These are phyloP conservation scores for Empis livida DNA, from an alignment of 2,888 invertebrate species.

Conservation along the genomic window DNA sequence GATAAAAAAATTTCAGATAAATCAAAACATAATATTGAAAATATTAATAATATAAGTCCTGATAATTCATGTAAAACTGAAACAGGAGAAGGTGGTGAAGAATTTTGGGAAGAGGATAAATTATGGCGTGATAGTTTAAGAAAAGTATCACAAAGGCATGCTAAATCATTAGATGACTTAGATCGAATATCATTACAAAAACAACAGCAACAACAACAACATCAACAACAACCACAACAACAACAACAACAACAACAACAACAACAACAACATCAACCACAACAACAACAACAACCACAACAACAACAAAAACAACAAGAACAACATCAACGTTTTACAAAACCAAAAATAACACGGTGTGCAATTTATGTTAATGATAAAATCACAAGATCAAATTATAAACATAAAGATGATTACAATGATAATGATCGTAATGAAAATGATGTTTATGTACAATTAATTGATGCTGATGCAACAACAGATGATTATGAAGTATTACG, in stretches of 20 bases:
- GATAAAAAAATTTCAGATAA: not conserved
- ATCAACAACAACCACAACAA: conserved; percentile 8
- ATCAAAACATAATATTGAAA: not conserved
- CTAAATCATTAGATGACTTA: conserved; percentile 69
- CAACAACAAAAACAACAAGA: conserved; percentile 10
- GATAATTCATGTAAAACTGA: too few species aligned
- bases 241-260: conserved; percentile 10
- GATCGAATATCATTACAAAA: conserved; percentile 39
- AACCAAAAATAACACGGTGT: conserved; percentile 48
- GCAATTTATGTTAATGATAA: conserved; percentile 70
- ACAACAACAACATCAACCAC: conserved; percentile 3
- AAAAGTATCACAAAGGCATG: conserved; percentile 66
- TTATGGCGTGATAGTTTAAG: conserved; percentile 70
- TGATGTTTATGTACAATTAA: conserved; percentile 31
- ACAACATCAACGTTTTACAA: conserved; percentile 13
- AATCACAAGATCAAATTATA: conserved; percentile 24
- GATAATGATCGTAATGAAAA: conserved; percentile 9
- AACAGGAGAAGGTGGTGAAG: conserved; percentile 36
- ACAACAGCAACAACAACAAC: conserved; percentile 6
- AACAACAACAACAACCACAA: too few species aligned
- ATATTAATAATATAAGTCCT: not conserved
- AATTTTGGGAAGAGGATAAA: conserved; percentile 72
- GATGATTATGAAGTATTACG: conserved; percentile 34
- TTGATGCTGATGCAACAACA: conserved; percentile 10
- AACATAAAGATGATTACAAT: not conserved